Base-by-base conservation (phyloP, 2,888 invertebrate genomes). In the Timema cristinae region DNA sequence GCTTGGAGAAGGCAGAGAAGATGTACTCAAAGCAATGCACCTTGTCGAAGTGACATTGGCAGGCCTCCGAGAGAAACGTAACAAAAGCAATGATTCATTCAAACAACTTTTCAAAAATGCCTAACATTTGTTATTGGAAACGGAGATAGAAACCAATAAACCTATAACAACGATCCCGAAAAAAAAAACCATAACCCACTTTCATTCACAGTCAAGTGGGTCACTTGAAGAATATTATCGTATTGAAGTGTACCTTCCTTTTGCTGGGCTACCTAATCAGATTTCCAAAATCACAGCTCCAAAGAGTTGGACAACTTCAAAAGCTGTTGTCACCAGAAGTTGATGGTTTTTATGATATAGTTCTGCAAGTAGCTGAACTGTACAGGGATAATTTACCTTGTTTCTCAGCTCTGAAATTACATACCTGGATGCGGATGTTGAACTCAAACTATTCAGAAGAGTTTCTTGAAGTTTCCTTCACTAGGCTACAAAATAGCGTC, bases 241-340 rank as follows among this genome's bases (percentile, higher is more conserved):
- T 13, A 63, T 32, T 32, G 32, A 32, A 32, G 32, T 32, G 32
- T 32, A 32, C 32, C 32, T 32, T 32, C 32, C 32, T 32, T 32
- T 32, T 32, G 0, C 32, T 63, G 32, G 63, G 32, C 32, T 63
- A 11, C 47, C 6, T 63, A 8, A 32, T 47, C 6, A 47, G 63
- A 63, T 63, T 63, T 63, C 47, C 63, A 63, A 16, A 63, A 63
- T 63, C 63, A 63, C 7, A 32, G 63, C 63, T 63, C 9, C 63
- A 63, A 63, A 63, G 15, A 47, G 63, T 63, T 63, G 47, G 63
- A 63, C 47, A 63, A 48, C 32, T 63, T 8, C 32, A 63, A 15
- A 63, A 16, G 63, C 63, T 63, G 63, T 48, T 63, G 63, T 63
- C 63, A 63, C 47, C 32, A 63, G 47, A 47, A 48, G 32, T 63